Evolutionary conservation across 2,797 vertebrate genomes (phyloP).

Genomic region (Cossypha niveicapilla): DNA sequence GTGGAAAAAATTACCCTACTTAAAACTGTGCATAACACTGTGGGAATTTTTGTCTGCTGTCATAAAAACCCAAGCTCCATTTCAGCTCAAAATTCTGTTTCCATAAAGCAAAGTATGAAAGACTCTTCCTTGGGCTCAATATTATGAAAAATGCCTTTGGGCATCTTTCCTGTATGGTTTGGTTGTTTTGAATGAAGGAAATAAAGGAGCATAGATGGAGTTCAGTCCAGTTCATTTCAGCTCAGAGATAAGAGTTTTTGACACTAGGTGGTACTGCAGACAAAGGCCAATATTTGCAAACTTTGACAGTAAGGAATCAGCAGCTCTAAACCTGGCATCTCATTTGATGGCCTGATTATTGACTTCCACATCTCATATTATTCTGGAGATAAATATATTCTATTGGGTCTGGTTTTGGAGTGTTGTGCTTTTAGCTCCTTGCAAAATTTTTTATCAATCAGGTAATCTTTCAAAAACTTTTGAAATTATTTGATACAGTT

Average conservation of each 20-base stretch:
- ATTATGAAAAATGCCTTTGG: not conserved
- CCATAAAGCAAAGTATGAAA: not conserved
- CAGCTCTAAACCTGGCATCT: not conserved
- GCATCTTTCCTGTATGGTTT: not conserved
- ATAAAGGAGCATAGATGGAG: not conserved
- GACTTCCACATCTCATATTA: not conserved
- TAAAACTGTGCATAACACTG: not conserved
- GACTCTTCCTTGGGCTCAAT: not conserved
- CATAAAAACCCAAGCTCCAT: not conserved
- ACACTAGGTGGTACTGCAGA: slow-evolving; percentile 67
- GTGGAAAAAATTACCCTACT: not conserved
- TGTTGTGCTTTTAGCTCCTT: not conserved
- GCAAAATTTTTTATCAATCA: not conserved
- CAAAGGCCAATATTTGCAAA: slow-evolving; percentile 38
- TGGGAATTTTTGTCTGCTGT: not conserved
- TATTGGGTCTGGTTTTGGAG: not conserved
- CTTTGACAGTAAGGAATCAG: not conserved
- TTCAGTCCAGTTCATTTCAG: not conserved
- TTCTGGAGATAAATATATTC: not conserved
- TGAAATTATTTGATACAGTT: not conserved
- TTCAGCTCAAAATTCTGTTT: not conserved
- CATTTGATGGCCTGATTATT: not conserved
- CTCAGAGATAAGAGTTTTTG: slow-evolving; percentile 18
- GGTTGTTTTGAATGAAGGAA: not conserved
- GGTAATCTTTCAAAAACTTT: not conserved